Evolutionary conservation across 2,113 vertebrate genomes (phyloP).

Genomic region (Marcusenius ussheri): DNA sequence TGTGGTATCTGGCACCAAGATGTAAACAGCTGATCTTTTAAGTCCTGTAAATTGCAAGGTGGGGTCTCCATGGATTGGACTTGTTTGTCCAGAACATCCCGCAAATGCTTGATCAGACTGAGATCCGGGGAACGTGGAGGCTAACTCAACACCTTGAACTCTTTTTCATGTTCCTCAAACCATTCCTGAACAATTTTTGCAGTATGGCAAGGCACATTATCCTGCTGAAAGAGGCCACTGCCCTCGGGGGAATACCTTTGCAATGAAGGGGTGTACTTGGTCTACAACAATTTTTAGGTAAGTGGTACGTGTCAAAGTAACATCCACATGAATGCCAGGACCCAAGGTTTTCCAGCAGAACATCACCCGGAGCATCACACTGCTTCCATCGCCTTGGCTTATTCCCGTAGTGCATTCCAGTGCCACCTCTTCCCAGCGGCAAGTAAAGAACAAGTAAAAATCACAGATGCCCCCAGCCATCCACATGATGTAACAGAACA

Average conservation of each 20-base stretch:
- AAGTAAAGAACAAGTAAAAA: not conserved
- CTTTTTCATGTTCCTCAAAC: not conserved
- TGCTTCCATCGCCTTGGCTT: not conserved
- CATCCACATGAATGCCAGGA: not conserved
- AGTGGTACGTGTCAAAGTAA: not conserved
- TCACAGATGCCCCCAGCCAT: not conserved
- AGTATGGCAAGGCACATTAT: not conserved
- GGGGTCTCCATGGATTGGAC: not conserved
- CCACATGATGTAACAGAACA: not conserved
- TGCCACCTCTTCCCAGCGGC: not conserved
- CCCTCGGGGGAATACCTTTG: not conserved
- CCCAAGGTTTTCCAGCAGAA: not conserved
- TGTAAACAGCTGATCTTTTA: not conserved
- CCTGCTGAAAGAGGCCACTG: not conserved
- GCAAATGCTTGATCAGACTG: not conserved
- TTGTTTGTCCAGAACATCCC: not conserved
- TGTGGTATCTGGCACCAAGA: not conserved
- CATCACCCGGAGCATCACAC: not conserved
- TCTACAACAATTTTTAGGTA: not conserved
- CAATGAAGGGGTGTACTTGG: not conserved
- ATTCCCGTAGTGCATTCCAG: not conserved
- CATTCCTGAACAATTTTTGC: not conserved
- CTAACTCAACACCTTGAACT: not conserved
- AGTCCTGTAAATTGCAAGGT: not conserved
- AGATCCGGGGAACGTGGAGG: not conserved